Base-by-base conservation (phyloP, 2,797 vertebrate genomes). In the Enteromius argenteus region DNA sequence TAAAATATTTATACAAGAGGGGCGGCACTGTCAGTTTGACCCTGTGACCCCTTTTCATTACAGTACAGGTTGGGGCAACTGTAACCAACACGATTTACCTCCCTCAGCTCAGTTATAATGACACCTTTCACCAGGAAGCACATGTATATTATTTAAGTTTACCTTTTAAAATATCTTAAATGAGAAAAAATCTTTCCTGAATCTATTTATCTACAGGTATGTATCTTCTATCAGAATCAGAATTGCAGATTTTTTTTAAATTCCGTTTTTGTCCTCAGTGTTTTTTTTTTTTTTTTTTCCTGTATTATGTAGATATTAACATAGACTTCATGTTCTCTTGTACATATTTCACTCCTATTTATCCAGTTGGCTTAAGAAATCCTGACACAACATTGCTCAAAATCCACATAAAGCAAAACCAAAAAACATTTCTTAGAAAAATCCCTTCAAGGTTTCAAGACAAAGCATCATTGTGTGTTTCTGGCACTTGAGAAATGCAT, bases 1-100 rank as follows among this genome's bases (percentile, higher is more conserved):
- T 97, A 94, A 98, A 98, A 97, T 97, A 97, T 97, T 97, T 94
- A 97, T 97, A 92, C 91, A 92, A 66, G 83, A 71, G 53, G 74
- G 78, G 81, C 91, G 96, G 96, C 95, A 94, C 95, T 92, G 94
- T 95, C 93, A 91, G 90, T 92, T 92, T 95, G 94, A 96, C 96
- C 97, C 96, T 97, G 96, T 97, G 96, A 97, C 96, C 96, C 89
- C 87, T 89, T 86, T 93, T 83, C 78, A 86, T 79, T 71, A 69
- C 86, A 90, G 92, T 85, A 90, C 84, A 86, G 86, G 92, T 90
- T 88, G 88, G 88, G 86, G 27, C 37, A 0, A 46, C 62, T 62
- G 75, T 78, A 66, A 81, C 71, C 49, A 66, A 73, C 69, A 76
- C 64, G 81, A 62, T 42, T 81, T 51, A 69, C 72, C 81, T 44